phyloP scores from a whole-genome alignment of 2,113 vertebrate species.

The Petrocephalus microphthalmus region DNA sequence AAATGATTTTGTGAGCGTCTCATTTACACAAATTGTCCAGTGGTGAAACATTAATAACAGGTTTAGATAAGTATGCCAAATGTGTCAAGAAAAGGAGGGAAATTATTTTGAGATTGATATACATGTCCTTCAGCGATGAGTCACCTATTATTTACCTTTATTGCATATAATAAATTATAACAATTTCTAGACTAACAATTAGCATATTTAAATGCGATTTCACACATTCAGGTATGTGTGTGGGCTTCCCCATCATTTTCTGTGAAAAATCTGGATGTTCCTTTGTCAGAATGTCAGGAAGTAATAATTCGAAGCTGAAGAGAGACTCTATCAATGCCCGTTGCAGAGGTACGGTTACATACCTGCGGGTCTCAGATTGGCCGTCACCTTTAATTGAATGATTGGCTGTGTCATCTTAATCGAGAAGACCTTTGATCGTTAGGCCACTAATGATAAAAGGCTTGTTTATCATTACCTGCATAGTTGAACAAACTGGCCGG shows the following conservation, averaged over 20 bases:
- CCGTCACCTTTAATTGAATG: not conserved
- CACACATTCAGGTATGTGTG: not conserved
- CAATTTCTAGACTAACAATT: not conserved
- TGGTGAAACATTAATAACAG: not conserved
- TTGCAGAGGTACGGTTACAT: not conserved
- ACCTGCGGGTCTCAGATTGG: not conserved
- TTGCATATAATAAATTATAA: not conserved
- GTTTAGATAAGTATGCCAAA: not conserved
- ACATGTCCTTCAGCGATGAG: not conserved
- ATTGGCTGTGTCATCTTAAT: not conserved
- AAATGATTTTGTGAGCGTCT: not conserved
- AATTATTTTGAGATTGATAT: not conserved
- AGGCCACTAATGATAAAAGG: not conserved
- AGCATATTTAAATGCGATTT: not conserved
- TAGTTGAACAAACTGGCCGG: not conserved
- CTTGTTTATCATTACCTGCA: not conserved
- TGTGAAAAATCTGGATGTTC: not conserved
- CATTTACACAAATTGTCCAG: not conserved
- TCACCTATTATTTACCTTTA: too few species aligned
- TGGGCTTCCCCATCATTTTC: not conserved
- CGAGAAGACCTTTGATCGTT: not conserved
- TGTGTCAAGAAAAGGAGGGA: not conserved
- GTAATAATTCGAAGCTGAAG: not conserved
- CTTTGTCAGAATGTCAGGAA: not conserved
- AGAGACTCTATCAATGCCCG: not conserved